These are phyloP conservation scores for Erynnis tages DNA, from an alignment of 2,888 invertebrate species.

Conservation along the genomic window DNA sequence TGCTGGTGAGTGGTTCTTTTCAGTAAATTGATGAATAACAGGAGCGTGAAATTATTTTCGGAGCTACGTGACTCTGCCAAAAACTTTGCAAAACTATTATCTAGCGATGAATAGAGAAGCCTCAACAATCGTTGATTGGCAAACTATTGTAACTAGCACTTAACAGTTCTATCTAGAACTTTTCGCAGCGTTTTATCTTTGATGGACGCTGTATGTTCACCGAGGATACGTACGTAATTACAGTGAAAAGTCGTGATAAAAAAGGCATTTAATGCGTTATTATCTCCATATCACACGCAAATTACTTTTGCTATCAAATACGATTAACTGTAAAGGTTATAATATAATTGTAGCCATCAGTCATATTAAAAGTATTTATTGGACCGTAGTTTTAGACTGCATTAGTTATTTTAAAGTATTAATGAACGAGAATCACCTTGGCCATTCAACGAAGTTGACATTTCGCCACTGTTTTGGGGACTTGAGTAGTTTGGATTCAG, in stretches of 20 bases:
- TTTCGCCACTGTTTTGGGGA: too few species aligned
- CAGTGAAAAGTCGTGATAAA: conserved; percentile 2
- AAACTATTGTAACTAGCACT: background rate
- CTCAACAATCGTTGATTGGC: background rate
- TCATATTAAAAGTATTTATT: too few species aligned
- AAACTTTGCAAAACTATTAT: too few species aligned
- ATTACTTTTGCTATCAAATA: conserved; percentile 8
- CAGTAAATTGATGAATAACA: background rate
- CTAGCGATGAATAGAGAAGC: background rate
- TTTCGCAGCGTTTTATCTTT: conserved; percentile 3
- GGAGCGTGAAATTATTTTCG: background rate
- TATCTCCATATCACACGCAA: conserved; percentile 7
- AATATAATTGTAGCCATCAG: too few species aligned
- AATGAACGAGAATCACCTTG: too few species aligned
- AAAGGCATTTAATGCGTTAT: conserved; percentile 10
- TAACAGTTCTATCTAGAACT: background rate
- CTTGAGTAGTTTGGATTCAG: too few species aligned
- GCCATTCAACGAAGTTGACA: too few species aligned
- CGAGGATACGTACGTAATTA: conserved; percentile 4
- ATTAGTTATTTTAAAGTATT: too few species aligned
- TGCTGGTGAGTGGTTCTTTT: conserved; percentile 57
- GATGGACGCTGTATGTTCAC: conserved; percentile 1
- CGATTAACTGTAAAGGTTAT: background rate
- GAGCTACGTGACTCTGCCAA: background rate
- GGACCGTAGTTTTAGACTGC: too few species aligned